phyloP scores from a whole-genome alignment of 2,888 invertebrate species.

The Latrodectus elegans region DNA sequence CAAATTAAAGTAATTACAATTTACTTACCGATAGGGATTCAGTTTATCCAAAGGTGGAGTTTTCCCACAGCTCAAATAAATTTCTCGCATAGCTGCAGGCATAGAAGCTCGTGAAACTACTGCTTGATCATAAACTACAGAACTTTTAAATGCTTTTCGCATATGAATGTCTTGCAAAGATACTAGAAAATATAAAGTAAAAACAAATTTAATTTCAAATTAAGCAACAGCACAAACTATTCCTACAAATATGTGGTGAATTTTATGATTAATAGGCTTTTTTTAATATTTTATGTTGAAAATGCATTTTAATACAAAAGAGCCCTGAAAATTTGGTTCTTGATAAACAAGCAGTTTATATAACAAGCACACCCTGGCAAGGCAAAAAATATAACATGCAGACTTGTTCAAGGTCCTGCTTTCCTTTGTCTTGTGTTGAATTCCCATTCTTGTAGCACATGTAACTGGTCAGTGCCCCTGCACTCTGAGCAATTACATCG shows the following conservation, averaged over 20 bases:
- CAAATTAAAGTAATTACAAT: background rate
- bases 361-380: too few species aligned
- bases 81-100: conserved; percentile 95
- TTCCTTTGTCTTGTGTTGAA: too few species aligned
- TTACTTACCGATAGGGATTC: conserved; percentile 86
- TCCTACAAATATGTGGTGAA: background rate
- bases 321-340: too few species aligned
- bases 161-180: conserved; percentile 94
- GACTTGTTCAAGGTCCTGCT: too few species aligned
- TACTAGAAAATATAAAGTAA: conserved; percentile 77
- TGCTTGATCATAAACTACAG: conserved; percentile 95
- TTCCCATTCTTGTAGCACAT: too few species aligned
- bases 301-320: too few species aligned
- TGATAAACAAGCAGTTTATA: too few species aligned
- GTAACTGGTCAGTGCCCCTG: too few species aligned
- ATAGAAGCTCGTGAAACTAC: conserved; percentile 94
- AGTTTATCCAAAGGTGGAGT: conserved; percentile 97
- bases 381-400: too few species aligned
- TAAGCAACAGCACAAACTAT: too few species aligned
- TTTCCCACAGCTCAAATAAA: conserved; percentile 92
- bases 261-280: background rate
- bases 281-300: too few species aligned
- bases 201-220: conserved; percentile 41
- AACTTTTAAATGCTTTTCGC: conserved; percentile 96
- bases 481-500: too few species aligned